Conservation (phyloP, 2,113 vertebrate genomes). For the Malurus cyaneus region DNA sequence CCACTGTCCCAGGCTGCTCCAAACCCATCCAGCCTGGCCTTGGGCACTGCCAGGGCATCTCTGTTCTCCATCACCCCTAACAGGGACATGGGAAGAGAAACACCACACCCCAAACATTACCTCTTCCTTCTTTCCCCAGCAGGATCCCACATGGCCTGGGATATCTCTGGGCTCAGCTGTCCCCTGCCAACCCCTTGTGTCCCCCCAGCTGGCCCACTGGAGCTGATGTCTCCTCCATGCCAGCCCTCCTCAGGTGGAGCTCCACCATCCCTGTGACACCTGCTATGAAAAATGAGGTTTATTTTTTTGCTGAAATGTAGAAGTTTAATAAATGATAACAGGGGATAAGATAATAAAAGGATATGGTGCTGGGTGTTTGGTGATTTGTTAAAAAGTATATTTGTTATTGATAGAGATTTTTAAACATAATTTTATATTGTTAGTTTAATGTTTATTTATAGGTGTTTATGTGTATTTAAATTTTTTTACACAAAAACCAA, state of each 20-base stretch:
- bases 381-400: no score
- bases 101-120: not conserved
- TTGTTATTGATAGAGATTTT: no score
- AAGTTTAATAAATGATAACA: no score
- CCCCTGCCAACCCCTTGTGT: not conserved
- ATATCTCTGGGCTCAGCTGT: not conserved
- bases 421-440: no score
- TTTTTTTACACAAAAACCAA: no score
- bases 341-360: no score
- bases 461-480: no score
- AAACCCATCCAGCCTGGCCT: not conserved
- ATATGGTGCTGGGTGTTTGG: no score
- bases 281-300: no score
- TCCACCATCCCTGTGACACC: accelerated
- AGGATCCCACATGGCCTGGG: accelerated
- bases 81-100: not conserved
- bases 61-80: not conserved
- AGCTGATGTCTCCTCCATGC: not conserved
- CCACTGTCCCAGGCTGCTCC: not conserved
- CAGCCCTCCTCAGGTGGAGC: not conserved
- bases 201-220: not conserved
- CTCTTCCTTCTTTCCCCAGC: not conserved
- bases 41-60: not conserved
- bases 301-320: no score
- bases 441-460: no score